Evolutionary conservation across 2,797 vertebrate genomes (phyloP), one percentile per base, ranked within the genome.

Genomic region (Gymnopithys bicolor): DNA sequence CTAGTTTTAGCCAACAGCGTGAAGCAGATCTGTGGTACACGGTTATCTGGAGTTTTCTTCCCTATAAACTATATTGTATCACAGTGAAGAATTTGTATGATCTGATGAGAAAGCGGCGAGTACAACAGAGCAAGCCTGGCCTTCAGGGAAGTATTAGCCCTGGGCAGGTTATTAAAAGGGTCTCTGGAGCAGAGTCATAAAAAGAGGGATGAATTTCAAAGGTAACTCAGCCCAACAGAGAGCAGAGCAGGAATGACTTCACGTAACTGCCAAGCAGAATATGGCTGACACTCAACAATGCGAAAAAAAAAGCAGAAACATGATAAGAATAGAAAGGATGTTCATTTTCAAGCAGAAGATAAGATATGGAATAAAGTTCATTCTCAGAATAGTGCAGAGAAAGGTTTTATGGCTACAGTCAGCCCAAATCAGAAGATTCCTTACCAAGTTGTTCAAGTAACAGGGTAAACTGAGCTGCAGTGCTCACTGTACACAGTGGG

Each of bases 311-410:
- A 96, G 95, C 96, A 98, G 98, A 98, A 97, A 97, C 95, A 90
- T 60, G 97, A 98, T 98, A 98, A 98, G 98, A 96, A 97, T 91
- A 97, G 96, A 97, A 97, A 97, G 97, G 97, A 98, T 98, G 97
- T 97, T 98, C 97, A 97, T 97, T 98, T 98, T 97, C 97, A 97
- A 97, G 97, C 94, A 58, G 77, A 74, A 98, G 98, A 98, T 98
- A 97, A 98, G 97, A 97, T 96, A 95, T 66, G 87, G 96, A 97
- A 97, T 97, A 97, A 97, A 97, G 97, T 97, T 98, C 95, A 95
- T 93, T 97, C 95, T 97, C 96, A 91, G 97, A 97, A 96, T 96
- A 96, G 94, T 84, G 88, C 75, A 97, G 83, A 89, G 96, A 97
- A 95, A 93, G 93, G 93, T 95, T 97, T 98, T 97, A 98, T 71